phyloP scores from a whole-genome alignment of 2,113 vertebrate species.

The Nicator chloris region DNA sequence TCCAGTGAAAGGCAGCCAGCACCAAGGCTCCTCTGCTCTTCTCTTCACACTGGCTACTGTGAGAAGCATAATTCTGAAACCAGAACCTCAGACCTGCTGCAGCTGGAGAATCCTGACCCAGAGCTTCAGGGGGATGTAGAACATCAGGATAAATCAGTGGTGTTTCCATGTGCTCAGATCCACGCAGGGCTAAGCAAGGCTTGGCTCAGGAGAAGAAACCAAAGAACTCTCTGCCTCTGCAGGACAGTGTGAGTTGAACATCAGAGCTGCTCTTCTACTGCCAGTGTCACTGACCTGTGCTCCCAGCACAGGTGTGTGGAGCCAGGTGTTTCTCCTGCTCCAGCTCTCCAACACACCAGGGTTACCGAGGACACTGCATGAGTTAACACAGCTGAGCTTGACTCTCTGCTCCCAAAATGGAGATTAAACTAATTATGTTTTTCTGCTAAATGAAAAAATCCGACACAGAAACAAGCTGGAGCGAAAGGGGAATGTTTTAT shows the following conservation, averaged over 20 bases:
- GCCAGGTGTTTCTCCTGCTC: not conserved
- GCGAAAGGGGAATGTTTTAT: not conserved
- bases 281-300: not conserved
- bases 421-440: not conserved
- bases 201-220: not conserved
- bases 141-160: not conserved
- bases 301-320: not conserved
- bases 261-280: not conserved
- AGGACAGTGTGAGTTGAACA: not conserved
- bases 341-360: not conserved
- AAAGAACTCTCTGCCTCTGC: not conserved
- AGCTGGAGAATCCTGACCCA: fast-evolving
- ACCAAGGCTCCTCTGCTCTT: not conserved
- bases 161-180: not conserved
- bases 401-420: not conserved
- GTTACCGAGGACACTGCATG: fast-evolving
- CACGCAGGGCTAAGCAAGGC: not conserved
- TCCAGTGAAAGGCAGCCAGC: not conserved
- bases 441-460: not conserved
- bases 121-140: not conserved
- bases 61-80: not conserved
- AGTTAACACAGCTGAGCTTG: not conserved
- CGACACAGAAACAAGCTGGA: not conserved
- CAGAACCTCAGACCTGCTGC: not conserved
- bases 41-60: not conserved